Base-by-base conservation (phyloP, 2,797 vertebrate species). In the Staurois parvus region DNA sequence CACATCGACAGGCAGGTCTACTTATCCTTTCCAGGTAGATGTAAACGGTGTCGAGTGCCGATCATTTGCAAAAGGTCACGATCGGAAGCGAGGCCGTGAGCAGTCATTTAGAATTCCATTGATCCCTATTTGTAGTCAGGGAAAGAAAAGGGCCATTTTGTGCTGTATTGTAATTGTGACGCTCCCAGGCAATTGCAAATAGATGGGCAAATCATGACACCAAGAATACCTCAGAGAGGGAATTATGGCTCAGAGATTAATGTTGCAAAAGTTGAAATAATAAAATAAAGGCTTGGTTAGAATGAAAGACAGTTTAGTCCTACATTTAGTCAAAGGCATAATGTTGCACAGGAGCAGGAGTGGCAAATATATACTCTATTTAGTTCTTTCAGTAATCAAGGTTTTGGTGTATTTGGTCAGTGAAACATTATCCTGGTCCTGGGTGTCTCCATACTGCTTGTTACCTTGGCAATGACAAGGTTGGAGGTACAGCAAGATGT, bases 11-110 rank as follows among this genome's bases (percentile, higher is more conserved):
- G 93, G 92, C 89, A 93, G 90, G 91, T 92, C 92, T 89, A 84
- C 88, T 90, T 95, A 94, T 94, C 96, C 95, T 86, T 97, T 96
- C 91, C 88, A 94, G 94, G 94, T 91, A 94, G 92, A 91, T 91
- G 91, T 95, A 92, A 90, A 90, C 91, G 91, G 94, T 93, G 94
- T 94, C 91, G 94, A 94, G 92, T 92, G 92, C 92, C 95, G 95
- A 97, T 97, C 96, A 96, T 96, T 96, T 97, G 95, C 95, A 99
- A 66, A 99, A 99, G 97, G 97, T 98, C 97, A 97, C 89, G 90
- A 94, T 94, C 91, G 92, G 95, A 91, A 96, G 94, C 92, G 89
- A 94, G 95, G 94, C 96, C 94, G 40, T 92, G 83, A 94, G 95
- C 94, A 80, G 91, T 94, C 93, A 94, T 95, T 95, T 96, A 94